Conservation (phyloP, 2,888 invertebrate species). For the Sympetrum striolatum region DNA sequence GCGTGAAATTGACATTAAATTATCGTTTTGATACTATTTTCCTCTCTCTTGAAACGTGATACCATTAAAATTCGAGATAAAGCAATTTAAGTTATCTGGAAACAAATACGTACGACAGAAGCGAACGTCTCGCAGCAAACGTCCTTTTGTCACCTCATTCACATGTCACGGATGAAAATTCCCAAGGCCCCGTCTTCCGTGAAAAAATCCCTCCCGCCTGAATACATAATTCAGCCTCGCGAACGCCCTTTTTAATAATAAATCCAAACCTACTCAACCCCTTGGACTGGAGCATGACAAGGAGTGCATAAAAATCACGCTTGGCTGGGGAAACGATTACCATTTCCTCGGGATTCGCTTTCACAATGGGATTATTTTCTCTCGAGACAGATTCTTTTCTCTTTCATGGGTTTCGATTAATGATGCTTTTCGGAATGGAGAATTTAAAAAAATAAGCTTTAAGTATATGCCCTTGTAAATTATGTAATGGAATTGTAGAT, state of each 20-base stretch:
- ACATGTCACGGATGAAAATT: background rate
- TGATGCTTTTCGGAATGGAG: background rate
- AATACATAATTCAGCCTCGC: background rate
- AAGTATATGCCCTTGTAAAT: background rate
- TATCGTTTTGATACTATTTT: no score
- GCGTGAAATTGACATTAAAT: no score
- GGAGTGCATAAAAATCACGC: conserved; percentile 11
- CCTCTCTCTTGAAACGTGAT: no score
- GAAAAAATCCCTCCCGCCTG: background rate
- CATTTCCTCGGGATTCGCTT: background rate
- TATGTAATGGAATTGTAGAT: background rate
- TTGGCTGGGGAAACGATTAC: background rate
- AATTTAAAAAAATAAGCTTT: background rate
- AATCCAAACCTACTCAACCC: background rate
- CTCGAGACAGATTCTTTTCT: background rate
- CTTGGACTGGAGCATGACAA: background rate
- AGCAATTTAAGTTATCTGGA: no score
- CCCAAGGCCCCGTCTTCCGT: background rate
- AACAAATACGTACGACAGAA: no score
- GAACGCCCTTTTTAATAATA: conserved; percentile 26
- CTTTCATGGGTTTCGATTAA: background rate
- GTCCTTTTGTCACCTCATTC: background rate
- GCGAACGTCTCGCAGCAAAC: no score
- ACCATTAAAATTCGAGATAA: no score
- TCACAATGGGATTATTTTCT: background rate